Percentiles rank a stretch among this genome's conserved stretches.
phyloP scores from a whole-genome alignment of 2,888 invertebrate species.

The Macropis europaea region DNA sequence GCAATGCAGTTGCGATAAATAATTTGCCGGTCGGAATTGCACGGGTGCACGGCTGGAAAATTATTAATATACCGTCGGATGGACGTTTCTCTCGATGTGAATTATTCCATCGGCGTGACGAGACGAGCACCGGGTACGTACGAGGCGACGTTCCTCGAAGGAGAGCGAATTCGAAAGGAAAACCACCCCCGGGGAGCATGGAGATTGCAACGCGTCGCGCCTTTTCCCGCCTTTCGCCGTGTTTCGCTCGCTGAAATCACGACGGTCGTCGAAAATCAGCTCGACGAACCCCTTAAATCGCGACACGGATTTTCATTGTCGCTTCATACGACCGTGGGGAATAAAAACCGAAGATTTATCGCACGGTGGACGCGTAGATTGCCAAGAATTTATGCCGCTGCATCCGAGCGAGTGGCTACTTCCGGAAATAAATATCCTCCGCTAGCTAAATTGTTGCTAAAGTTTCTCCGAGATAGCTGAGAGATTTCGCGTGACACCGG shows the following conservation, averaged over 20 bases:
- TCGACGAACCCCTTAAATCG: conserved; percentile 29
- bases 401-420: conserved; percentile 7
- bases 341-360: conserved; percentile 10
- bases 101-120: conserved; percentile 20
- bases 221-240: neutral
- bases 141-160: neutral
- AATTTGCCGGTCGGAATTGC: conserved; percentile 4
- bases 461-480: no score
- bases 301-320: conserved; percentile 31
- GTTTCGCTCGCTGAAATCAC: conserved; percentile 16
- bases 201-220: conserved; percentile 4
- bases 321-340: neutral
- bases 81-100: conserved; percentile 7
- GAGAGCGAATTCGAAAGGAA: neutral
- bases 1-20: neutral
- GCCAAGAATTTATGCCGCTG: conserved; percentile 43
- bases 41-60: neutral
- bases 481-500: no score
- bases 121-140: neutral
- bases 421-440: conserved; percentile 14
- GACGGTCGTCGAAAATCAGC: conserved; percentile 7
- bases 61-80: conserved; percentile 9
- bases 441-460: neutral
- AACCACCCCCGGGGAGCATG: neutral
- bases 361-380: conserved; percentile 16